Percentiles rank a stretch among this genome's conserved stretches.
Evolutionary conservation across 2,797 vertebrate genomes (phyloP).

Genomic region (Anniella stebbinsi): DNA sequence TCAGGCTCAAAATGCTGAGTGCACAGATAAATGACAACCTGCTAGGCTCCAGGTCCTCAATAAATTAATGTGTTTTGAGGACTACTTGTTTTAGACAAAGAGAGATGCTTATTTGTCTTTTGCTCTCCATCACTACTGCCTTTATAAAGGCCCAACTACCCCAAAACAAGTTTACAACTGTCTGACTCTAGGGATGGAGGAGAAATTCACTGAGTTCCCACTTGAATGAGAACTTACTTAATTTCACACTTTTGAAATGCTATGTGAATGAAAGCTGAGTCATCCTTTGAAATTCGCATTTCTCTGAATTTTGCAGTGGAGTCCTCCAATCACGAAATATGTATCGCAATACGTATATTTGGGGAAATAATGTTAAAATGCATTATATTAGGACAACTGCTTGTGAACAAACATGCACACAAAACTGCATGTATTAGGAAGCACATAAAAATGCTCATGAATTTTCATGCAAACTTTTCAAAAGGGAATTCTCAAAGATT

Average conservation of each 20-base stretch:
- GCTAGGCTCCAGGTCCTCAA: not conserved
- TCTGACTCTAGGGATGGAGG: not conserved
- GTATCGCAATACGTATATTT: not conserved
- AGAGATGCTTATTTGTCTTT: not conserved
- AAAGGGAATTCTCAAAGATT: no score
- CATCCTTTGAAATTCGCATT: not conserved
- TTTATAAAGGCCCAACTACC: not conserved
- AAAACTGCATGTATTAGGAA: not conserved
- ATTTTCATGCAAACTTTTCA: no score
- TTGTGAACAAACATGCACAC: no score
- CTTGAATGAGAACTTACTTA: not conserved
- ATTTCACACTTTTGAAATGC: not conserved
- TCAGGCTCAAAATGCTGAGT: constrained; percentile 22
- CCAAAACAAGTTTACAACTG: not conserved
- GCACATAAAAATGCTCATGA: no score
- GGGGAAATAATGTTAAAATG: not conserved
- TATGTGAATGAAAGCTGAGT: not conserved
- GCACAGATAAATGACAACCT: constrained; percentile 31
- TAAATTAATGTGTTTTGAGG: constrained; percentile 15
- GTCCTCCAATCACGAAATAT: not conserved
- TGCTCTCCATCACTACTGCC: not conserved
- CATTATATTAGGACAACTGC: no score
- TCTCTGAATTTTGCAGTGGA: not conserved
- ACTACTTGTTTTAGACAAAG: constrained; percentile 27
- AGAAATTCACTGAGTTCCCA: not conserved